Evolutionary conservation across 2,113 vertebrate genomes (phyloP).

Genomic region (Gymnorhina tibicen): DNA sequence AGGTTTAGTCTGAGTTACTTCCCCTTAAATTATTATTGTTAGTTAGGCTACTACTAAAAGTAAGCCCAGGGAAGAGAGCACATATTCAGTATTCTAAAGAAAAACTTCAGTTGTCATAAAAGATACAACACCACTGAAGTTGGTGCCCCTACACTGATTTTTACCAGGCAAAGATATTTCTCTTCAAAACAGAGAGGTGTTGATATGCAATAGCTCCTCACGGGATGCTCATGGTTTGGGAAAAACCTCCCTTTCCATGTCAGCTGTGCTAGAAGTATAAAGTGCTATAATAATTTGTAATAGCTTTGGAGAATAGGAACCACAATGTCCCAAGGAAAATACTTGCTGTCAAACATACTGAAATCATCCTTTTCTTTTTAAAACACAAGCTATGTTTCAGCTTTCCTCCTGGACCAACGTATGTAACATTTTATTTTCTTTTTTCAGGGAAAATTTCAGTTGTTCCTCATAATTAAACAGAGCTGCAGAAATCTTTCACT

Average conservation of each 20-base stretch:
- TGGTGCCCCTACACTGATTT: background rate
- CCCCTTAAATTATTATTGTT: background rate
- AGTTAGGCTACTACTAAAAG: background rate
- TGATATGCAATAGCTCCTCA: background rate
- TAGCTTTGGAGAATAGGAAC: background rate
- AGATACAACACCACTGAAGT: background rate
- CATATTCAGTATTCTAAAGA: background rate
- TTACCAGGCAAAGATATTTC: background rate
- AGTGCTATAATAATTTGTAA: background rate
- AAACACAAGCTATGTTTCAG: background rate
- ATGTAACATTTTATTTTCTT: background rate
- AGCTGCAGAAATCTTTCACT: background rate
- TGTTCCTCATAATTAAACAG: slow-evolving; percentile 15
- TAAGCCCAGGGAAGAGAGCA: background rate
- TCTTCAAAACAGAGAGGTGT: background rate
- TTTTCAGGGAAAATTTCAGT: background rate
- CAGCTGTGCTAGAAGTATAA: background rate
- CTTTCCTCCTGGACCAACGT: background rate
- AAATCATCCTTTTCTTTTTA: background rate
- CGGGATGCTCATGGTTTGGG: background rate
- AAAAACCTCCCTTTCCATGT: background rate
- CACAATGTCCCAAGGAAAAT: background rate
- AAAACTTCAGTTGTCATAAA: background rate
- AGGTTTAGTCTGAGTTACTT: background rate
- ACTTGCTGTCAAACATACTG: background rate